Conservation (phyloP, 2,797 vertebrate species). For the Otolemur crassicaudatus region DNA sequence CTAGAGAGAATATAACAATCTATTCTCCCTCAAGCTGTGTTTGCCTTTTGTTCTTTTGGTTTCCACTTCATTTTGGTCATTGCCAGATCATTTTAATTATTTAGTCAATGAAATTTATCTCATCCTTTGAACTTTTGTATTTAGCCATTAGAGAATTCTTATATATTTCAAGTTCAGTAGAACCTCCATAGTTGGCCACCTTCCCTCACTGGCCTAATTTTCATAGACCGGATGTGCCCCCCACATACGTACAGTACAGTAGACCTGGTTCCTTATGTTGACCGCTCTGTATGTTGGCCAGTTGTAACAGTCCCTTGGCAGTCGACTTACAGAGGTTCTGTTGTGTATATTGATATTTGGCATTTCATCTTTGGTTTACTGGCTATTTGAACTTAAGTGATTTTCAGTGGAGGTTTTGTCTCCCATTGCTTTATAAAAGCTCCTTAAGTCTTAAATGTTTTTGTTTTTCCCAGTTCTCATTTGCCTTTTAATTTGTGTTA, state of each 20-base stretch:
- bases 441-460: neutral
- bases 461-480: neutral
- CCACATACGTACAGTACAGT: too few relatives aligned
- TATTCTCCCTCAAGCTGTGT: neutral
- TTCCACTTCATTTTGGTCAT: conserved; percentile 11
- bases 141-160: neutral
- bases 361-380: conserved; percentile 34
- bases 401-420: conserved; percentile 5
- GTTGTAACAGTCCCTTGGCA: too few relatives aligned
- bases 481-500: conserved; percentile 5
- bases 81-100: neutral
- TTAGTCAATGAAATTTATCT: neutral
- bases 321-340: too few relatives aligned
- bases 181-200: too few relatives aligned
- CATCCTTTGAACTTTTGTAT: neutral
- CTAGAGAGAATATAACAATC: neutral
- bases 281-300: too few relatives aligned
- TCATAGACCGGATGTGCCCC: too few relatives aligned
- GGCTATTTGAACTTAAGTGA: neutral
- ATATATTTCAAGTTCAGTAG: neutral
- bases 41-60: neutral
- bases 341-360: neutral
- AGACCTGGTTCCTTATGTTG: too few relatives aligned
- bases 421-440: neutral
- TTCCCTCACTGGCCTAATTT: too few relatives aligned